Evolutionary conservation across 2,113 vertebrate genomes (phyloP), one percentile per base, ranked within the genome.

Genomic region (Zeus faber): DNA sequence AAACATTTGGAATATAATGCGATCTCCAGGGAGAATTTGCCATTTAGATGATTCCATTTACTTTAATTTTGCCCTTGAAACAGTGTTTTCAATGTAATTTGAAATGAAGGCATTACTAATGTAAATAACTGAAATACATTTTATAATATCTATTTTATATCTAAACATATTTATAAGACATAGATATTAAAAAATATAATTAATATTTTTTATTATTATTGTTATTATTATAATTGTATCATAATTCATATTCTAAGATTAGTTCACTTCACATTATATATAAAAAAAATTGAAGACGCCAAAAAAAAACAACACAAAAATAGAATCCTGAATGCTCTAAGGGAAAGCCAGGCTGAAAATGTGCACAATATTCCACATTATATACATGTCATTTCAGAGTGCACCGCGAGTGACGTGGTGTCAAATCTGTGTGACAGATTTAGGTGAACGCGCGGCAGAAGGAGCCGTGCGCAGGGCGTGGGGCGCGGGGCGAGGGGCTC

Each of bases 371-470:
- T 95, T 94, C 91, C 92, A 91, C 91, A 95, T 98, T 97, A 96
- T 94, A 95, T 94, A 91, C 92, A 91, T 97, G 96, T 98, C 95
- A 98, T 88, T 94, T 91, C 92, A 83, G 91, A 92, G 92, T 89
- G 91, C 87, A 79, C 88, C 84, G 87, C 87, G 88, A 98, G 93
- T 91, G 91, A 93, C 87, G 88, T 79, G 73, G 94, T 95, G 95
- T 96, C 95, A 98, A 96, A 98, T 98, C 93, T 97, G 93, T 92
- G 88, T 96, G 95, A 99, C 95, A 98, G 95, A 98, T 98, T 99
- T 94, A 96, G 95, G 96, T 98, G 94, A 98, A 94, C 85, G 89
- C 92, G n/a, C 88, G 91, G 91, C 81, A 91, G 92, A 88, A 89
- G 86, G 87, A 88, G 89, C 91, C 88, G 90, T 88, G 89, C 87